These are phyloP conservation scores for Coleophora flavipennella DNA, from an alignment of 2,888 invertebrate genomes.

Conservation along the genomic window DNA sequence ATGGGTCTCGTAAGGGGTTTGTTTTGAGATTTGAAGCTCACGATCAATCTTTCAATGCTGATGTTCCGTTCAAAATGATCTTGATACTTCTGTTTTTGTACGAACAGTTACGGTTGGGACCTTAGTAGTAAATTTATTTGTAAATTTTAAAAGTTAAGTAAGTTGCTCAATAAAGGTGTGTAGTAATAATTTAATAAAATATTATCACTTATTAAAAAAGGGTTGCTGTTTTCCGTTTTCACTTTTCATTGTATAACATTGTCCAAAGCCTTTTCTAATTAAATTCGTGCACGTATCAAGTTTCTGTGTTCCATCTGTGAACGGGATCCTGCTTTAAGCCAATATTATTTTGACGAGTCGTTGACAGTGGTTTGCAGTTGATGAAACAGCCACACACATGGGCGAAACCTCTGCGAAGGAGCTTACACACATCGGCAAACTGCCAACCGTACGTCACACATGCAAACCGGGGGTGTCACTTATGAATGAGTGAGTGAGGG, in stretches of 20 bases:
- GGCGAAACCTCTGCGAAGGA: conserved; percentile 24
- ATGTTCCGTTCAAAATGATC: conserved; percentile 5
- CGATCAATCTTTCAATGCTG: conserved; percentile 21
- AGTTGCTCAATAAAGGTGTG: no score
- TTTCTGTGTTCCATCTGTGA: conserved; percentile 47
- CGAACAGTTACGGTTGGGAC: background rate
- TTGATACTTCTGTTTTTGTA: conserved; percentile 12
- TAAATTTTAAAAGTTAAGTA: background rate
- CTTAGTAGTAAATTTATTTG: background rate
- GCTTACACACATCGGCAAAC: conserved; percentile 31
- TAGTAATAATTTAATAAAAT: no score
- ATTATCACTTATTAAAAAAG: no score
- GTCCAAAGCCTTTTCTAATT: conserved; percentile 39
- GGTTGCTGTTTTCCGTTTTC: no score
- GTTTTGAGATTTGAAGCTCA: conserved; percentile 30
- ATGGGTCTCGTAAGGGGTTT: conserved; percentile 32
- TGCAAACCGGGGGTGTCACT: conserved; percentile 34
- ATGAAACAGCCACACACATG: conserved; percentile 56
- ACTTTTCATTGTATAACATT: conserved; percentile 13
- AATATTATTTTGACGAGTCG: conserved; percentile 71
- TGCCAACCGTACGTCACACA: conserved; percentile 33
- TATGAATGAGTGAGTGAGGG: conserved; percentile 45
- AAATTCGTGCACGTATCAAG: conserved; percentile 56
- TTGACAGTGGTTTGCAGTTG: conserved; percentile 69
- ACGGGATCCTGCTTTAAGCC: conserved; percentile 55